phyloP scores from a whole-genome alignment of 1,140 invertebrate species.

The Achatina immaculata region DNA sequence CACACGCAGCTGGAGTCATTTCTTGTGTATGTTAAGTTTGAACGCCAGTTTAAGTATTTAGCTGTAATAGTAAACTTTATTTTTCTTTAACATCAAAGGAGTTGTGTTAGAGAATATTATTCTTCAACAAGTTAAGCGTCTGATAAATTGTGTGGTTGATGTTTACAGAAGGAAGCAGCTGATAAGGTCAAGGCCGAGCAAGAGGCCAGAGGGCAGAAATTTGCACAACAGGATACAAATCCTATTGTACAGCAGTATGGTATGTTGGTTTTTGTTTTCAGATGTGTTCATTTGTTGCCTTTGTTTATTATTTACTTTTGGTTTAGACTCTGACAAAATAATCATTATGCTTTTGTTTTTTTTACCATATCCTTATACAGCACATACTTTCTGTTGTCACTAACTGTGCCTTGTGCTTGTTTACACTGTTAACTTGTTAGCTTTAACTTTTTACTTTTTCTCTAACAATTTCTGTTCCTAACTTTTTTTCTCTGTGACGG shows the following conservation, averaged over 20 bases:
- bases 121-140: no score
- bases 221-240: constrained; percentile 69
- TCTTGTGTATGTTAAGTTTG: no score
- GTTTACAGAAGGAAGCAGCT: constrained; percentile 73
- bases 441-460: neutral
- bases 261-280: constrained; percentile 22
- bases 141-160: no score
- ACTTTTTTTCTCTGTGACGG: neutral
- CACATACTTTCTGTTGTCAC: neutral
- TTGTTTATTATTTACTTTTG: neutral
- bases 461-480: neutral
- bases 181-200: constrained; percentile 80
- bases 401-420: neutral
- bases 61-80: no score
- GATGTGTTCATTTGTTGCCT: neutral
- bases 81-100: no score
- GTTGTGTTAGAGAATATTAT: no score
- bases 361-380: neutral
- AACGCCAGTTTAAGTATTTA: no score
- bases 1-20: no score
- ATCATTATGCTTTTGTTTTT: neutral
- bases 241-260: constrained; percentile 43
- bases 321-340: neutral
- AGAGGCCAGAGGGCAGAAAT: constrained; percentile 80
- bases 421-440: neutral